Conservation (phyloP, 1,140 invertebrate genomes). For the Ceratosolen solmsi region DNA sequence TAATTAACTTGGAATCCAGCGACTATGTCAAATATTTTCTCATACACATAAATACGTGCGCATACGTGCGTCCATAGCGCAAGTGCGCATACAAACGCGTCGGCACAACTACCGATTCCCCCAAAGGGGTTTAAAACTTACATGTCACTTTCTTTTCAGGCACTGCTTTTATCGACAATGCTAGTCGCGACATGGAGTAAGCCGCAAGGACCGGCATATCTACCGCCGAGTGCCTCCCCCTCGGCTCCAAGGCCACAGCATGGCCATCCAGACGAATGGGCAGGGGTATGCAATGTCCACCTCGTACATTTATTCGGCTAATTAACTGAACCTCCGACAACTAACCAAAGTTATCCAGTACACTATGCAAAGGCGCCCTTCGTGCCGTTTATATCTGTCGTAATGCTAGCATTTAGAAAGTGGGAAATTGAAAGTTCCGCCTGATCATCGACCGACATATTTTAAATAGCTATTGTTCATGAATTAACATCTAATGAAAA, state of each 20-base stretch:
- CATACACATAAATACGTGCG: not conserved
- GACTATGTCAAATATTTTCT: constrained; percentile 30
- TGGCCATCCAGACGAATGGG: constrained; percentile 71
- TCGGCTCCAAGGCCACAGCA: constrained; percentile 43
- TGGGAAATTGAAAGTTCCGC: not conserved
- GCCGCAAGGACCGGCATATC: constrained; percentile 74
- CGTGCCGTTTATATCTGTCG: not conserved
- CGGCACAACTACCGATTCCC: not conserved
- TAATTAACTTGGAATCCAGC: constrained; percentile 40
- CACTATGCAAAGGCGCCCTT: not conserved
- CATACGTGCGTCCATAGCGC: not conserved
- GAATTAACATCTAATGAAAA: no score
- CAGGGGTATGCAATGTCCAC: constrained; percentile 64
- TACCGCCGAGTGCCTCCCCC: constrained; percentile 72
- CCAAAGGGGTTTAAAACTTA: constrained; percentile 48
- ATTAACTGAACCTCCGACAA: constrained; percentile 53
- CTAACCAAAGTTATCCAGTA: not conserved
- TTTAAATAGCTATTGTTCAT: no score
- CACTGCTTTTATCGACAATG: constrained; percentile 63
- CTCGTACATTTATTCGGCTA: constrained; percentile 54
- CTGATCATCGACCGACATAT: not conserved
- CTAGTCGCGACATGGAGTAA: constrained; percentile 64
- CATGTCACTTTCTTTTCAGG: constrained; percentile 58
- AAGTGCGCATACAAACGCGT: constrained; percentile 39
- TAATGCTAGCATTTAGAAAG: not conserved